phyloP scores from a whole-genome alignment of 2,888 invertebrate genomes.

The Belgica antarctica region DNA sequence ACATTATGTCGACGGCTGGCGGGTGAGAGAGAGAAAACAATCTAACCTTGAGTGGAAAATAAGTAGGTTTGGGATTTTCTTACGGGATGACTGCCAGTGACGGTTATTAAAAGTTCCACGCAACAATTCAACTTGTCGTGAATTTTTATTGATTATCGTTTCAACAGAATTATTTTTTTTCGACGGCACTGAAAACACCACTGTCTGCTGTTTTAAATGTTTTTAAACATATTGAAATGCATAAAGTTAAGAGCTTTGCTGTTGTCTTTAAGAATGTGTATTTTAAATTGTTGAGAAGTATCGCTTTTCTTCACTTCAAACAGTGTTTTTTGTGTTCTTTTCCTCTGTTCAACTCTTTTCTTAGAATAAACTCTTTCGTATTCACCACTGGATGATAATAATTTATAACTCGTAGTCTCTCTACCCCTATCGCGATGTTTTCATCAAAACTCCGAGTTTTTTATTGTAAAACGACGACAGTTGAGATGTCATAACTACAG shows the following conservation, averaged over 20 bases:
- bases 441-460: not conserved
- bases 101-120: too few species aligned
- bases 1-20: not conserved
- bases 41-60: slow-evolving; percentile 39
- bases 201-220: too few species aligned
- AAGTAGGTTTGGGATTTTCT: slow-evolving; percentile 38
- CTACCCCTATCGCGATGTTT: not conserved
- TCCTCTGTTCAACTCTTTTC: not conserved
- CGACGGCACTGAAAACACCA: too few species aligned
- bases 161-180: too few species aligned
- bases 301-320: slow-evolving; percentile 16
- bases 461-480: not conserved
- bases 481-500: not conserved
- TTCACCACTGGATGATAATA: slow-evolving; percentile 29
- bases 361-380: slow-evolving; percentile 19
- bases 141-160: too few species aligned
- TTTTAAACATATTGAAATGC: slow-evolving; percentile 13
- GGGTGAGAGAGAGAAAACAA: slow-evolving; percentile 11
- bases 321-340: not conserved
- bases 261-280: not conserved
- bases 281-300: slow-evolving; percentile 17
- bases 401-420: slow-evolving; percentile 30
- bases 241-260: not conserved
- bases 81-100: too few species aligned
- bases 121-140: too few species aligned